Conservation (phyloP, 2,113 vertebrate species). For the Naja naja region DNA sequence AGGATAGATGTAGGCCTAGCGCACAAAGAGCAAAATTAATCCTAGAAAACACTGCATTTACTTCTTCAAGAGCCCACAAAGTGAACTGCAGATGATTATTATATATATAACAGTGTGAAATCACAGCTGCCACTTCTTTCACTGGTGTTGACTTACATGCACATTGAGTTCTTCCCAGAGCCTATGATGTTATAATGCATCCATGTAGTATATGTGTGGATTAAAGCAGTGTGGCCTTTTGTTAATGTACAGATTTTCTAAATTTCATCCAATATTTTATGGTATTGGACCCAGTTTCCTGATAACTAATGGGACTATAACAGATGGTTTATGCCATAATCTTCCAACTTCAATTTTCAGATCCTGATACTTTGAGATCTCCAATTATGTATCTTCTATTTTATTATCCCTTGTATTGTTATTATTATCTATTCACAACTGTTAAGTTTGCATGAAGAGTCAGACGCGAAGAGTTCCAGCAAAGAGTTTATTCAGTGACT, state of each 20-base stretch:
- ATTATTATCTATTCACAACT: neutral
- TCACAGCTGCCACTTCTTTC: neutral
- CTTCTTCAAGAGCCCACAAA: neutral
- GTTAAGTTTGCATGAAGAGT: too few relatives aligned
- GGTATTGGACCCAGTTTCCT: neutral
- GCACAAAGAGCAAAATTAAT: neutral
- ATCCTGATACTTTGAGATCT: neutral
- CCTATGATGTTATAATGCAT: neutral
- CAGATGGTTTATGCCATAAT: neutral
- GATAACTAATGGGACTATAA: neutral
- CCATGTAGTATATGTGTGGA: neutral
- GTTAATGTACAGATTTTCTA: neutral
- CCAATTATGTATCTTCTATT: neutral
- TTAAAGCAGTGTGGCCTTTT: neutral
- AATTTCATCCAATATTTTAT: neutral
- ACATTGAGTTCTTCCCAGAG: neutral
- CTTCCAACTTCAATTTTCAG: neutral
- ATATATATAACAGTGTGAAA: neutral
- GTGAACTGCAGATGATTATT: neutral
- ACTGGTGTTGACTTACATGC: neutral
- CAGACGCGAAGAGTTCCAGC: too few relatives aligned
- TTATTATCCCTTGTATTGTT: neutral
- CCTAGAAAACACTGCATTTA: neutral
- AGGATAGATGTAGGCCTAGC: neutral
- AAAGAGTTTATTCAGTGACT: too few relatives aligned